Percentiles rank a stretch among this genome's conserved stretches.
These are phyloP conservation scores for Gallinago paraguaiae DNA, from an alignment of 2,113 vertebrate genomes.

Conservation along the genomic window DNA sequence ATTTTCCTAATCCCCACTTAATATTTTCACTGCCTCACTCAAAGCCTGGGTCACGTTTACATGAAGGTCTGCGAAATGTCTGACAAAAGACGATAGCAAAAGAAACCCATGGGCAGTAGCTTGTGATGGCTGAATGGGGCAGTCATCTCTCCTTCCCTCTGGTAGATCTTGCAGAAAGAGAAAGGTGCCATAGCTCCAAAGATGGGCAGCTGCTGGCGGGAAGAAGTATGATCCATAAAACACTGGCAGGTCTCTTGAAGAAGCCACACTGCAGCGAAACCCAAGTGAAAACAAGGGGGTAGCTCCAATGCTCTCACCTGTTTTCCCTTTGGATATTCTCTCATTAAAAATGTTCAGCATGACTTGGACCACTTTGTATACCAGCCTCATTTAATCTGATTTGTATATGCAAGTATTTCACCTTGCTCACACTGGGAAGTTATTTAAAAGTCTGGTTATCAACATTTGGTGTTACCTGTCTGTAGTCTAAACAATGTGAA, in stretches of 20 bases:
- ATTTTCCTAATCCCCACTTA: background rate
- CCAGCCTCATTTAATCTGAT: background rate
- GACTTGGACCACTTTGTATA: background rate
- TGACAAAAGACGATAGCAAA: background rate
- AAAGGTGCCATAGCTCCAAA: background rate
- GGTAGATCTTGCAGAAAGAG: background rate
- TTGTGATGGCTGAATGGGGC: background rate
- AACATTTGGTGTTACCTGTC: background rate
- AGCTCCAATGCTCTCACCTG: background rate
- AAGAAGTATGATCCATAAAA: background rate
- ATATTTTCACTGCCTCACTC: background rate
- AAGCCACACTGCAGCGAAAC: background rate
- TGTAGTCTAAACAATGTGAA: background rate
- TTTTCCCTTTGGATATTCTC: background rate
- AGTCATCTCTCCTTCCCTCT: background rate
- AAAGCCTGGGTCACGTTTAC: background rate
- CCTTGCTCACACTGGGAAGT: background rate
- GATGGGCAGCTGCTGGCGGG: fast-evolving
- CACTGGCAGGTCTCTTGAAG: background rate
- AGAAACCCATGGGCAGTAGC: background rate
- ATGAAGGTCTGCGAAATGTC: background rate
- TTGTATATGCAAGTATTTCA: background rate
- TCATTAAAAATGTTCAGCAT: background rate
- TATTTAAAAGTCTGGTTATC: background rate
- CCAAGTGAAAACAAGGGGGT: background rate